Evolutionary conservation across 2,888 invertebrate genomes (phyloP).

Genomic region (Leptopilina myrica): DNA sequence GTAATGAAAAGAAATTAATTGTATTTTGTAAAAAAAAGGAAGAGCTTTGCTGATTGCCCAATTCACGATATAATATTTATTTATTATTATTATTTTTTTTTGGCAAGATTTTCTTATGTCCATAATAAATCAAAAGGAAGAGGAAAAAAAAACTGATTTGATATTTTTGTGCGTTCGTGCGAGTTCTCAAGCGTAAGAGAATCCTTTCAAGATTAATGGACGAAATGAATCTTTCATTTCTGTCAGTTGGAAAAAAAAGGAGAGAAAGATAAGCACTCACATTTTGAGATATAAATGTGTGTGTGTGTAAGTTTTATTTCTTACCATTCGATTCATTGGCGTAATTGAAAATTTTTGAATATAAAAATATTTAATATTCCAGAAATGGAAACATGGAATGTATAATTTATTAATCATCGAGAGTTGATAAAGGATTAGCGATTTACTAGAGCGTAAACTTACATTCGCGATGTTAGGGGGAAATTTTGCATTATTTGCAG

Average conservation of each 20-base stretch:
- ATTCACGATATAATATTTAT: background rate
- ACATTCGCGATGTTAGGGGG: background rate
- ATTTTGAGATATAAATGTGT: background rate
- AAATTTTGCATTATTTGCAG: background rate
- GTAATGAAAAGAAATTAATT: background rate
- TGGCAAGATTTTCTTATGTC: background rate
- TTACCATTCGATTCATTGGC: conserved; percentile 1
- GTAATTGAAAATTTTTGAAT: background rate
- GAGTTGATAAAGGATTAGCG: background rate
- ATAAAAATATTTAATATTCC: background rate
- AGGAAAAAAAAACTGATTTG: conserved; percentile 12
- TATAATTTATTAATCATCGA: conserved; percentile 5
- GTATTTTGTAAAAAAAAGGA: background rate
- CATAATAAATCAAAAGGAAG: background rate
- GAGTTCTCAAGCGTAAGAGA: conserved; percentile 8
- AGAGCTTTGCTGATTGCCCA: background rate
- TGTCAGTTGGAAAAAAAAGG: background rate
- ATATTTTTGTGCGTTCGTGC: conserved; percentile 23
- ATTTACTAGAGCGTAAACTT: conserved; percentile 32
- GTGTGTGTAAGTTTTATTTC: background rate
- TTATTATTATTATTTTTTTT: background rate
- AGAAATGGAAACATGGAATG: too few species aligned
- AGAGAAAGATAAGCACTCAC: conserved; percentile 1
- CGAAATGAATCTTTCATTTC: conserved; percentile 29
- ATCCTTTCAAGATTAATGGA: conserved; percentile 18